Evolutionary conservation across 2,888 invertebrate genomes (phyloP).

Genomic region (Cryptosula pallasiana): DNA sequence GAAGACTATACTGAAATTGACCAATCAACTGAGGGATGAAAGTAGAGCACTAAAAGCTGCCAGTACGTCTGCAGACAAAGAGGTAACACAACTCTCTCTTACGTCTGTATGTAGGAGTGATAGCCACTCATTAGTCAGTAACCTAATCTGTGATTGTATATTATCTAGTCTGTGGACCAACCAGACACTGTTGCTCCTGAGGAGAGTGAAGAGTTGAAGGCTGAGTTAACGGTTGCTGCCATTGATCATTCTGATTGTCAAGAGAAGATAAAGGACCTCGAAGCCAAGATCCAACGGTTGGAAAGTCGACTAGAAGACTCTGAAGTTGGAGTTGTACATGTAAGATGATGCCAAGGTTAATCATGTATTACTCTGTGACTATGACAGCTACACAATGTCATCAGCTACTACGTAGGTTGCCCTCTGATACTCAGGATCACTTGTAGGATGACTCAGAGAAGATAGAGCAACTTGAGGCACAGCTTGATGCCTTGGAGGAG

Average conservation of each 20-base stretch:
- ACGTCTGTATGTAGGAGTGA: too few species aligned
- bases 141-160: too few species aligned
- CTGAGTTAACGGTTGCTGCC: neutral
- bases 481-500: conserved; percentile 35
- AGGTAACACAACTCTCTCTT: neutral
- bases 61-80: neutral
- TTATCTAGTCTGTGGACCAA: too few species aligned
- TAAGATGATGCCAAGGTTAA: too few species aligned
- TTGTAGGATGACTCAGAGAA: conserved; percentile 23
- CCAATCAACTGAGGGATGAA: conserved; percentile 25
- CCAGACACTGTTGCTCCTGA: too few species aligned
- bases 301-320: conserved; percentile 25
- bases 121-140: too few species aligned
- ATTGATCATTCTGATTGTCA: conserved; percentile 21
- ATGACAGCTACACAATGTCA: too few species aligned
- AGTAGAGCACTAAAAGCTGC: neutral
- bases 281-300: conserved; percentile 27
- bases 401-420: too few species aligned
- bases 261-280: conserved; percentile 24
- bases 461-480: conserved; percentile 29
- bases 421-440: too few species aligned
- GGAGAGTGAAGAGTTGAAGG: too few species aligned
- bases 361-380: too few species aligned
- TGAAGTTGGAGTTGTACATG: neutral
- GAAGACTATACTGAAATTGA: conserved; percentile 26